Percentiles rank a stretch among this genome's conserved stretches.
phyloP scores from a whole-genome alignment of 2,797 vertebrate genomes.

The Balearica regulorum region DNA sequence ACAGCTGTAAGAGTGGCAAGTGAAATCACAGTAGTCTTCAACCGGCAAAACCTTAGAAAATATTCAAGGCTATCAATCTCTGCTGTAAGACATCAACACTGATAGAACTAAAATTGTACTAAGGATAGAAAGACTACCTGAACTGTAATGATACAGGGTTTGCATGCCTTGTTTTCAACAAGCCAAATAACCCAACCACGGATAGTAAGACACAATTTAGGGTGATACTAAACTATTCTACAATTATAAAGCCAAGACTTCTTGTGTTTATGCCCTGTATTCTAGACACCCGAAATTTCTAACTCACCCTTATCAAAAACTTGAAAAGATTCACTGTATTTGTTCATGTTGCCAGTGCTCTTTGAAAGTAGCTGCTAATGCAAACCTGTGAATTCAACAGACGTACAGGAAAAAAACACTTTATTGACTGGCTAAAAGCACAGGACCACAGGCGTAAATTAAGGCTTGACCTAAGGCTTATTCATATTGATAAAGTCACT shows the following conservation, averaged over 20 bases:
- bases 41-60: slow-evolving; percentile 42
- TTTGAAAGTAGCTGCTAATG: not conserved
- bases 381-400: not conserved
- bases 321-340: not conserved
- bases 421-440: not conserved
- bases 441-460: not conserved
- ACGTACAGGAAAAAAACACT: not conserved
- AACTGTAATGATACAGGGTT: not conserved
- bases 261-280: not conserved
- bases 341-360: not conserved
- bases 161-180: not conserved
- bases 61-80: slow-evolving; percentile 56
- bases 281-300: not conserved
- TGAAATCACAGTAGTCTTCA: slow-evolving; percentile 45
- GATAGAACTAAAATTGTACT: slow-evolving; percentile 11
- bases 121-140: not conserved
- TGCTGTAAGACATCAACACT: slow-evolving; percentile 29
- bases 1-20: slow-evolving; percentile 10
- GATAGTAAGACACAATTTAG: not conserved
- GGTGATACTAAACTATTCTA: not conserved
- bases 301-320: not conserved
- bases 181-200: not conserved
- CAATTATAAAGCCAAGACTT: not conserved
- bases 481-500: not conserved
- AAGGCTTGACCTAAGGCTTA: not conserved